These are phyloP conservation scores for Scarus forsteni DNA, from an alignment of 2,797 vertebrate genomes.

Conservation along the genomic window DNA sequence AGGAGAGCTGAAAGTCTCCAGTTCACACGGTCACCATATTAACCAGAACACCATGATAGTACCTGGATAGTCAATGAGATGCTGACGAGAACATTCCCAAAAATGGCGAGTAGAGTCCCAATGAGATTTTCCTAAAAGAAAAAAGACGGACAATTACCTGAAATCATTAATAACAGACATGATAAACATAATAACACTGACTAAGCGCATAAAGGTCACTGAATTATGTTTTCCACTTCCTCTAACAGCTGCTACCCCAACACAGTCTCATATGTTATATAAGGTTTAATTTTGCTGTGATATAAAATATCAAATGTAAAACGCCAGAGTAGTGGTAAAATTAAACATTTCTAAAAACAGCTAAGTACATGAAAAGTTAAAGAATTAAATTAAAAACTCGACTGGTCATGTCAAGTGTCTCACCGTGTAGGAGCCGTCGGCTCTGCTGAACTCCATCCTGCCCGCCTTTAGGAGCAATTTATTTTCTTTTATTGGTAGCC, in stretches of 20 bases:
- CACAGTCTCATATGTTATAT: neutral
- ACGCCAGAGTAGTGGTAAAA: neutral
- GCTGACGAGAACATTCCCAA: constrained; percentile 94
- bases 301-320: neutral
- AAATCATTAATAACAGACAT: too few species aligned
- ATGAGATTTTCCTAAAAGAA: constrained; percentile 92
- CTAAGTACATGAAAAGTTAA: neutral
- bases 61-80: constrained; percentile 96
- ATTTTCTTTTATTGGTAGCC: neutral
- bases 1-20: too few species aligned
- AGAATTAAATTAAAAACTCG: neutral
- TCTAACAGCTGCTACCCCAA: too few species aligned
- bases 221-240: neutral
- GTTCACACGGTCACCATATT: too few species aligned
- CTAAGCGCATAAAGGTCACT: too few species aligned
- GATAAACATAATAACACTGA: too few species aligned
- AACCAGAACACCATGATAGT: constrained; percentile 9
- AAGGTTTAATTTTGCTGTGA: neutral
- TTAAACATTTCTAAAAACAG: neutral
- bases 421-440: constrained; percentile 78
- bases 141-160: constrained; percentile 6
- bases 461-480: neutral
- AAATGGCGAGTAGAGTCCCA: constrained; percentile 94
- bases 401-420: constrained; percentile 18
- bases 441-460: constrained; percentile 52